Percentiles rank a stretch among this genome's conserved stretches.
Conservation (phyloP, 2,797 vertebrate genomes). For the Chaetodon trifasciatus region DNA sequence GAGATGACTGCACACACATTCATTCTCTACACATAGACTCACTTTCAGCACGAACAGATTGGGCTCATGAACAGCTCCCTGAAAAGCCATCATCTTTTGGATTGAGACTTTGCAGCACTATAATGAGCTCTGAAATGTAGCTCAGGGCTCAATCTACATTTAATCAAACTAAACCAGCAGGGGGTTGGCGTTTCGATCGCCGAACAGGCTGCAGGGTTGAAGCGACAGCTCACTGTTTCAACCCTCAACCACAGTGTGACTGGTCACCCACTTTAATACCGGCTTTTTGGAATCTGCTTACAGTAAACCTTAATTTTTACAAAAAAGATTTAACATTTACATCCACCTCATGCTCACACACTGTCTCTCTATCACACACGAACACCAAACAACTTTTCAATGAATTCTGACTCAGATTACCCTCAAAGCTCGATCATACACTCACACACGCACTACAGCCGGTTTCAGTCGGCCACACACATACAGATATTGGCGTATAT, state of each 20-base stretch:
- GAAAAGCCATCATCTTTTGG: neutral
- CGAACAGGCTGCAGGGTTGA: slow-evolving; percentile 5
- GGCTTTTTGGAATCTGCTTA: slow-evolving; percentile 79
- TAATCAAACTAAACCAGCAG: slow-evolving; percentile 72
- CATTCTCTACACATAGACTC: neutral
- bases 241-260: slow-evolving; percentile 37
- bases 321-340: slow-evolving; percentile 52
- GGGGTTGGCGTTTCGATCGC: slow-evolving; percentile 26
- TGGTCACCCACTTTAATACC: slow-evolving; percentile 56
- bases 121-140: slow-evolving; percentile 37
- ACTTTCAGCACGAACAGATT: neutral
- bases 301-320: slow-evolving; percentile 66
- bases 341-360: slow-evolving; percentile 9
- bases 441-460: neutral
- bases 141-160: slow-evolving; percentile 37
- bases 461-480: no score
- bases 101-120: neutral
- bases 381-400: slow-evolving; percentile 30
- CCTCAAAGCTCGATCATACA: slow-evolving; percentile 29
- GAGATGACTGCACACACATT: neutral
- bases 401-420: slow-evolving; percentile 45
- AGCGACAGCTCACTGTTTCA: slow-evolving; percentile 19
- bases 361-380: slow-evolving; percentile 13
- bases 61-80: slow-evolving; percentile 9
- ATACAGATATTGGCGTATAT: no score